Evolutionary conservation across 1,140 invertebrate species (phyloP).

Genomic region (Cherax destructor): DNA sequence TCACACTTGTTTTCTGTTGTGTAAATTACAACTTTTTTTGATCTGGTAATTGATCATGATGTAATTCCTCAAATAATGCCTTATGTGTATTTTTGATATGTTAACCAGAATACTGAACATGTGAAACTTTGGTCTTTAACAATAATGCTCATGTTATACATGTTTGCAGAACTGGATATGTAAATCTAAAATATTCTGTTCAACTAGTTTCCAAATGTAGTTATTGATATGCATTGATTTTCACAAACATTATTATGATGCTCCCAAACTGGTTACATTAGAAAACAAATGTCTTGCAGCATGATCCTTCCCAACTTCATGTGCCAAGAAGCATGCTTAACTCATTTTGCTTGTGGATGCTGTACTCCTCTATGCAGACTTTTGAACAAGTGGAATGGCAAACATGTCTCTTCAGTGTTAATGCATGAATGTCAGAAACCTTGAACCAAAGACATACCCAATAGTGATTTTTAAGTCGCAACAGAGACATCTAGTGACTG

Average conservation of each 20-base stretch:
- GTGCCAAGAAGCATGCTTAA: slow-evolving; percentile 41
- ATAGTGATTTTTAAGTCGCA: slow-evolving; percentile 26
- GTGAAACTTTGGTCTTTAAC: not conserved
- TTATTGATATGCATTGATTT: not conserved
- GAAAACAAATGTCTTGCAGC: slow-evolving; percentile 6
- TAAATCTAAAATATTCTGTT: not conserved
- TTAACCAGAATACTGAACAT: not conserved
- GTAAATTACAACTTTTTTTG: not conserved
- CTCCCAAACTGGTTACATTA: not conserved
- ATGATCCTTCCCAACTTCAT: slow-evolving; percentile 21
- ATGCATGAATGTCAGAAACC: slow-evolving; percentile 43
- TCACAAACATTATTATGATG: not conserved
- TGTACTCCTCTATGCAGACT: slow-evolving; percentile 20
- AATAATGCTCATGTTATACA: not conserved
- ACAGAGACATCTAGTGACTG: slow-evolving; percentile 4
- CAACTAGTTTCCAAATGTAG: not conserved
- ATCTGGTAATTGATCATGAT: not conserved
- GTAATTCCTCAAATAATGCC: not conserved
- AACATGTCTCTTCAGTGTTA: slow-evolving; percentile 17
- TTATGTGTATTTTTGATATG: not conserved
- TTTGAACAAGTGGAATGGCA: slow-evolving; percentile 31
- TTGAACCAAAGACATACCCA: slow-evolving; percentile 65
- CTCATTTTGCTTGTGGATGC: slow-evolving; percentile 27
- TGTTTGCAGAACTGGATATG: not conserved
- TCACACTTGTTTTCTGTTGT: not conserved